phyloP scores from a whole-genome alignment of 2,797 vertebrate genomes.

The Anguilla marmorata region DNA sequence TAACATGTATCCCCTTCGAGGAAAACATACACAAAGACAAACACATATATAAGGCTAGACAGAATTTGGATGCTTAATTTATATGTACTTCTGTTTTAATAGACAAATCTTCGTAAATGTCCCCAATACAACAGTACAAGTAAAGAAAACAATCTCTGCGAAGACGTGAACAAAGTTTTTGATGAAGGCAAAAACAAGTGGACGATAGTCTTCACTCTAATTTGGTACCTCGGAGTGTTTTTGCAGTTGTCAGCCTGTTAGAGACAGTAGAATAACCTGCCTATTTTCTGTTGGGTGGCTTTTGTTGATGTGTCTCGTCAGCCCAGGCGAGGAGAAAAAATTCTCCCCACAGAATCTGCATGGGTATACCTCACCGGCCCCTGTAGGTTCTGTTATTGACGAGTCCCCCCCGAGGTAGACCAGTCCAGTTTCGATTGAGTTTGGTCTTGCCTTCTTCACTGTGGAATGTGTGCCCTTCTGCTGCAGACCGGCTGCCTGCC shows the following conservation, averaged over 20 bases:
- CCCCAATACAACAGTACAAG: neutral
- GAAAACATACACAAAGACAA: slow-evolving; percentile 7
- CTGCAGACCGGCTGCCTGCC: slow-evolving; percentile 38
- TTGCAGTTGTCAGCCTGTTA: slow-evolving; percentile 27
- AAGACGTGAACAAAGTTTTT: neutral
- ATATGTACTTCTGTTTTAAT: neutral
- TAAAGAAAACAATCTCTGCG: neutral
- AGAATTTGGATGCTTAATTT: slow-evolving; percentile 8
- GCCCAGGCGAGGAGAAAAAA: slow-evolving; percentile 53
- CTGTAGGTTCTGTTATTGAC: neutral
- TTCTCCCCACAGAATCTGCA: slow-evolving; percentile 52
- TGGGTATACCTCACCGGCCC: slow-evolving; percentile 36
- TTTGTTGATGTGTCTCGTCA: slow-evolving; percentile 56
- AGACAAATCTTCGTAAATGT: slow-evolving; percentile 17
- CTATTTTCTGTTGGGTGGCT: slow-evolving; percentile 52
- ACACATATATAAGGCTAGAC: slow-evolving; percentile 6
- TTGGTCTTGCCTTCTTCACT: neutral
- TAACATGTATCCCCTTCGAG: slow-evolving; percentile 14
- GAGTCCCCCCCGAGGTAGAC: slow-evolving; percentile 34
- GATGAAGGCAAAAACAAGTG: neutral
- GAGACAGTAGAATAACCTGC: slow-evolving; percentile 49
- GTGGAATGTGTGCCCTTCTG: slow-evolving; percentile 27
- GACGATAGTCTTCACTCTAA: neutral
- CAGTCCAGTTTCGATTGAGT: neutral
- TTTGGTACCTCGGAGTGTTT: slow-evolving; percentile 18